Evolutionary conservation across 2,888 invertebrate genomes (phyloP).

Genomic region (Lochmaea crataegi): DNA sequence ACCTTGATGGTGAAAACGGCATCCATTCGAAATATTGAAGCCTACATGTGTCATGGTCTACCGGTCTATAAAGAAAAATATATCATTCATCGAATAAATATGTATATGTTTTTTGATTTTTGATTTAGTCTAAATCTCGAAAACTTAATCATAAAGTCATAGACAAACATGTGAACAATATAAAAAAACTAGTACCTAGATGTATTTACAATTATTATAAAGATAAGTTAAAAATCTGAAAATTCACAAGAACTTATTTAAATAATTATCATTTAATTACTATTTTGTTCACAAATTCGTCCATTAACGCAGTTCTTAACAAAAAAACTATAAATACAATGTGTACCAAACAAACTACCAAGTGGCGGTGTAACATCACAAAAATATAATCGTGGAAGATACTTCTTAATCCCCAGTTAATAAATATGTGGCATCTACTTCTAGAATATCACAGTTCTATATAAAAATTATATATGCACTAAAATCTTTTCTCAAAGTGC

Average conservation of each 20-base stretch:
- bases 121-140: slow-evolving; percentile 29
- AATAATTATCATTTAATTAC: neutral
- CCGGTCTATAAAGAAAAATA: slow-evolving; percentile 22
- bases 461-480: slow-evolving; percentile 27
- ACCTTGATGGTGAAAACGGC: too few relatives aligned
- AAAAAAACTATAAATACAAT: slow-evolving; percentile 4
- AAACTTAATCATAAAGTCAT: slow-evolving; percentile 5
- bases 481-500: slow-evolving; percentile 13
- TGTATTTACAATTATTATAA: neutral
- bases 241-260: neutral
- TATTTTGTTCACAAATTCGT: slow-evolving; percentile 7
- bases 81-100: slow-evolving; percentile 34
- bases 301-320: neutral
- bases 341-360: slow-evolving; percentile 33
- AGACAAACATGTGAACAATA: slow-evolving; percentile 1
- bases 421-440: slow-evolving; percentile 50
- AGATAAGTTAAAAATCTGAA: neutral
- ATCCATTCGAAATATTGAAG: too few relatives aligned
- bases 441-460: slow-evolving; percentile 50
- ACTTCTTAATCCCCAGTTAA: slow-evolving; percentile 39
- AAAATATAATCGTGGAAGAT: neutral
- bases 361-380: slow-evolving; percentile 14
- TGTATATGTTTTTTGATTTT: slow-evolving; percentile 22
- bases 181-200: neutral
- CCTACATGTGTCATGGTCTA: too few relatives aligned